Base-by-base conservation (phyloP, 2,113 vertebrate species). In the Cynoglossus semilaevis region DNA sequence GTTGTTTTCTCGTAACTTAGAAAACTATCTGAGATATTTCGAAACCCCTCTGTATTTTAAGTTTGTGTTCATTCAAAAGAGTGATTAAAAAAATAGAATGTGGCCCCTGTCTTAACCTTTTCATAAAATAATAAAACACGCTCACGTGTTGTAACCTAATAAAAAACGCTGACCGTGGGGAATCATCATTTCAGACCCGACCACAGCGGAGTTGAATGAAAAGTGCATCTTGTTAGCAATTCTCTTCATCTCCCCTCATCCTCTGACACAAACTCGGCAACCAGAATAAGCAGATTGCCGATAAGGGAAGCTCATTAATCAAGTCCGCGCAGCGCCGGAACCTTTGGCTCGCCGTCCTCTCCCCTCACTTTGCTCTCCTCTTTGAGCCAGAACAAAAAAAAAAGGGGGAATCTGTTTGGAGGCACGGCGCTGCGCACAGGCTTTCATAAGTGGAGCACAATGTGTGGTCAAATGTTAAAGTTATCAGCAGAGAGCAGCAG, bases 401-500 rank as follows among this genome's bases (percentile, higher is more conserved):
- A 62, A 41, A 15, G 43, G 0, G 4, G 4, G n/a, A 70, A 71
- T 62, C 13, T 63, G 58, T 65, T 52, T 72, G 51, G 54, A 53
- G 61, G 63, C 22, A 79, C 22, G 60, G 72, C 78, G 40, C 59
- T 14, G 5, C 45, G 22, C 0, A 38, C 56, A 0, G 15, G 61
- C 82, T 83, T 83, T 84, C 78, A 83, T 41, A 18, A 43, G 44
- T 47, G 10, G 38, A 64, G 56, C 78, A 90, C 88, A 90, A 90
- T 88, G 43, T 74, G 1, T 45, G 80, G 80, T 84, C 81, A 81
- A 70, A 88, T 72, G 77, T 75, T 79, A 14, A 67, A 87, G 82
- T 89, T 92, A 91, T 92, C 91, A 88, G 85, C 19, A n/a, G 63
- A 66, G 70, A 45, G 79, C 90, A 92, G 90, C 34, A 86, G 63